Conservation (phyloP, 1,140 invertebrate species). For the Ceratoteleas bidentatus region DNA sequence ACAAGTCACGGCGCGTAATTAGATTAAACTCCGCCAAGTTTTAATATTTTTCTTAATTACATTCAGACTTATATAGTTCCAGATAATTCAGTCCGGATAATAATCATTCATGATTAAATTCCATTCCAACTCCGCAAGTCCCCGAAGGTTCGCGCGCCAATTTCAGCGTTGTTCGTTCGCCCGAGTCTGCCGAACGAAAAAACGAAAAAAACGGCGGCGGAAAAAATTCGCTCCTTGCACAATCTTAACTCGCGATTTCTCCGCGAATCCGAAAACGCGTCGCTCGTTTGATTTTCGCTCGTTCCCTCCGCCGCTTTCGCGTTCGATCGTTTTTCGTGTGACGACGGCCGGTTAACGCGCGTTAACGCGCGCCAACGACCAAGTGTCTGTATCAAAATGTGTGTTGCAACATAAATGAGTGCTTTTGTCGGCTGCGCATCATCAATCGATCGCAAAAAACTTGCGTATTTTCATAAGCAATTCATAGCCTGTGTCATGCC, state of each 20-base stretch:
- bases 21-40: constrained; percentile 57
- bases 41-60: constrained; percentile 65
- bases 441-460: constrained; percentile 68
- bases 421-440: constrained; percentile 56
- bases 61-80: constrained; percentile 62
- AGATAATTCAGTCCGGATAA: constrained; percentile 63
- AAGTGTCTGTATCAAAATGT: constrained; percentile 60
- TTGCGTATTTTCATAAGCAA: constrained; percentile 68
- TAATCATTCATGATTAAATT: constrained; percentile 64
- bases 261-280: no score
- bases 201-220: no score
- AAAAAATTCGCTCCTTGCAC: no score
- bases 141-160: constrained; percentile 57
- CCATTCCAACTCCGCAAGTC: constrained; percentile 56
- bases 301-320: constrained; percentile 24
- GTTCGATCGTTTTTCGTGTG: constrained; percentile 35
- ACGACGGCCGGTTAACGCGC: constrained; percentile 22
- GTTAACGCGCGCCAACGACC: constrained; percentile 6
- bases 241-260: no score
- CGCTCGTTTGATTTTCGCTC: no score
- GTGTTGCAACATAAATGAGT: constrained; percentile 53
- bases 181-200: no score
- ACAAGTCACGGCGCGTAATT: constrained; percentile 52
- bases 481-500: constrained; percentile 76
- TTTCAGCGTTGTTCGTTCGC: constrained; percentile 56